phyloP scores from a whole-genome alignment of 1,140 invertebrate genomes.

The Temnothorax nylanderi region DNA sequence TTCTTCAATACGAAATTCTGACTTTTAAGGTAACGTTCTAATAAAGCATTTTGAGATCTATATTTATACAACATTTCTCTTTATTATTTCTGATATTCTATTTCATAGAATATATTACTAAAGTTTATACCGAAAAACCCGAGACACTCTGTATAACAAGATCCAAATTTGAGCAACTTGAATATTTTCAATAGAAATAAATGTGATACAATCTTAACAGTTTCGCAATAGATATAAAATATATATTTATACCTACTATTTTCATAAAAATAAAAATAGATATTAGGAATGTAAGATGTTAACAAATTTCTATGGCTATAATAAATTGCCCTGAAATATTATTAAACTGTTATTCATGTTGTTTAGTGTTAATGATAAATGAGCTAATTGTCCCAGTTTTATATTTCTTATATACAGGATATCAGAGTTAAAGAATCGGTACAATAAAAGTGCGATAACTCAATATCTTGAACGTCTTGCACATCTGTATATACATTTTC shows the following conservation, averaged over 20 bases:
- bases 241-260: neutral
- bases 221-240: conserved; percentile 2
- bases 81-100: too few relatives aligned
- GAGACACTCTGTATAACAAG: too few relatives aligned
- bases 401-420: conserved; percentile 22
- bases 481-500: neutral
- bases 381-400: neutral
- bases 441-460: neutral
- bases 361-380: neutral
- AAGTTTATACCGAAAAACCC: too few relatives aligned
- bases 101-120: too few relatives aligned
- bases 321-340: neutral
- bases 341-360: neutral
- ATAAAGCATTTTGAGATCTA: too few relatives aligned
- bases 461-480: conserved; percentile 5
- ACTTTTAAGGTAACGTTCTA: too few relatives aligned
- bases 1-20: too few relatives aligned
- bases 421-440: conserved; percentile 9
- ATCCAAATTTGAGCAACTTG: neutral
- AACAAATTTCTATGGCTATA: neutral
- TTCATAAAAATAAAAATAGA: conserved; percentile 30
- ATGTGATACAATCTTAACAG: neutral
- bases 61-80: too few relatives aligned
- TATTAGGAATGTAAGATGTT: conserved; percentile 15
- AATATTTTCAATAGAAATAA: conserved; percentile 2